These are phyloP conservation scores for Chloromyia formosa DNA, from an alignment of 2,888 invertebrate species.

Conservation along the genomic window DNA sequence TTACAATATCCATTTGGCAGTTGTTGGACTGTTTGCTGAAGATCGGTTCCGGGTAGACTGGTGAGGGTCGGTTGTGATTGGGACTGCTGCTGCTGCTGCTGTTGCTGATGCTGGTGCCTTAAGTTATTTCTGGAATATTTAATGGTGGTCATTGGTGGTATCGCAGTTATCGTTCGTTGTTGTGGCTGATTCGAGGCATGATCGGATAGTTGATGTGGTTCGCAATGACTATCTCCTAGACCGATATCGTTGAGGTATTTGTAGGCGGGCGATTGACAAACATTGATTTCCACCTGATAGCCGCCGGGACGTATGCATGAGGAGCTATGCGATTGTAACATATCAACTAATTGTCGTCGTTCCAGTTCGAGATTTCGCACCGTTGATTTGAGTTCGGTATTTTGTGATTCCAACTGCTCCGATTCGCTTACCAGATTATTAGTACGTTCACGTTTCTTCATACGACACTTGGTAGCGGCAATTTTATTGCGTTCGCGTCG, in stretches of 20 bases:
- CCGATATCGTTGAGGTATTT: constrained; percentile 61
- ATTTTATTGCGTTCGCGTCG: constrained; percentile 92
- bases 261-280: constrained; percentile 60
- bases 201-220: constrained; percentile 47
- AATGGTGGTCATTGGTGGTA: constrained; percentile 63
- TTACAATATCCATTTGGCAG: constrained; percentile 63
- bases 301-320: constrained; percentile 69
- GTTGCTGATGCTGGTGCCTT: constrained; percentile 54
- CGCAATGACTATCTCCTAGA: constrained; percentile 54
- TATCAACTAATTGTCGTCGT: constrained; percentile 79
- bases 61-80: constrained; percentile 39
- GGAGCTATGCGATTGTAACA: constrained; percentile 78
- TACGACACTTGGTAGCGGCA: constrained; percentile 92
- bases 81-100: constrained; percentile 52
- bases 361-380: constrained; percentile 84
- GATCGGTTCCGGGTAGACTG: constrained; percentile 40
- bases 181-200: constrained; percentile 49
- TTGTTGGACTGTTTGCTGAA: constrained; percentile 40
- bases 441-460: constrained; percentile 91
- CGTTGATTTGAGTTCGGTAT: constrained; percentile 83
- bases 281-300: constrained; percentile 58
- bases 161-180: constrained; percentile 57
- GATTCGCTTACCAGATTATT: constrained; percentile 87
- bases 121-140: constrained; percentile 59
- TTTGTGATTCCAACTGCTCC: constrained; percentile 84